Base-by-base conservation (phyloP, 23 tunicate genomes). In the Trididemnum nubilum region DNA sequence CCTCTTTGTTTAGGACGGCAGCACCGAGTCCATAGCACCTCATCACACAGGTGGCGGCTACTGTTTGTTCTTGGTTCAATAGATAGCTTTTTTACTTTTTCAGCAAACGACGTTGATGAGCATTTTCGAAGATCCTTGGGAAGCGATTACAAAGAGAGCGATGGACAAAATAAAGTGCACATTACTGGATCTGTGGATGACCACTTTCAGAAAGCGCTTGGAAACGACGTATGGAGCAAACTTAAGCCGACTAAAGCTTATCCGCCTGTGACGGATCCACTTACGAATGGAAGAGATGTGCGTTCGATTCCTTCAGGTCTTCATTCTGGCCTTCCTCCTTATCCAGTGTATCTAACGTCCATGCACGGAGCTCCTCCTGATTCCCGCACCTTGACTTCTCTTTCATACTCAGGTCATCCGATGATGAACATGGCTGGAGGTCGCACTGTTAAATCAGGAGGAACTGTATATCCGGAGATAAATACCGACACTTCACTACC, bases 61-160 rank as follows among this genome's bases (percentile, higher is more conserved):
- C n/a, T n/a, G n/a, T n/a, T n/a, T n/a, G n/a, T n/a, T n/a, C n/a
- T n/a, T n/a, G n/a, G n/a, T n/a, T n/a, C n/a, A 44, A 44, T 44
- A 7, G 15, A 44, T 44, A 15, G 12, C 54, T 9, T 9, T 44
- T 44, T 44, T 9, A 7, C 15, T 44, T 15, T 44, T 44, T 44
- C 54, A 44, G 54, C 54, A 9, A 44, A 44, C 54, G 73, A 64
- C 18, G 73, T 37, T 34, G 58, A 90, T 9, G 96, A 90, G 33
- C 96, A 90, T 35, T 90, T 90, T 51, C 96, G 96, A 3, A 77
- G 96, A 18, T 90, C 96, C 2, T 77, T 90, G 23, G 86, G 89
- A 2, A 72, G 64, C 28, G 65, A 80, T 2, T 85, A 90, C 83
- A 80, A 80, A 34, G 51, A 71, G 18, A 51, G 18, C 0, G 79